Evolutionary conservation across 2,113 vertebrate species (phyloP), one percentile per base, ranked within the genome.

Genomic region (Platycercus adscitus): DNA sequence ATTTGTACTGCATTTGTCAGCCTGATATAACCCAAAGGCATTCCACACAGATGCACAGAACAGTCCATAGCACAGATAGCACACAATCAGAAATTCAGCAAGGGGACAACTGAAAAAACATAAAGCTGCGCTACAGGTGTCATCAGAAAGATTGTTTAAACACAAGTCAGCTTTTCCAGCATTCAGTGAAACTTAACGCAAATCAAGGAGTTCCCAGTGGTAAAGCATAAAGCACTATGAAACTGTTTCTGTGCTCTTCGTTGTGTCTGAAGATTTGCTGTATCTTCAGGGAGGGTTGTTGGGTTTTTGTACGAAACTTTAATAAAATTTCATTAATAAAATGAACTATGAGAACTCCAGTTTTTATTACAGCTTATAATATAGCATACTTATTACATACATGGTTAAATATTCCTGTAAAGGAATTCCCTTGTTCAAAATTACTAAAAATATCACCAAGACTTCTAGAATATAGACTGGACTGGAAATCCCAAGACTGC

Each of bases 191-290:
- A 50, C 10, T 53, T 19, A 80, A 44, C 3, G 8, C 25, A 79
- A 70, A 81, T 0, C 12, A 61, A 58, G 12, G 4, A 7, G 6
- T 2, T 81, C 26, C 24, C 81, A 70, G 7, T 3, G 6, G 29
- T 61, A 80, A 72, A 66, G 21, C 4, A 0, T 2, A 72, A 35
- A 10, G 28, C 0, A 0, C 7, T 24, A 46, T 10, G 76, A 72
- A 76, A 68, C 13, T 5, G 5, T 13, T 12, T 25, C 7, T 25
- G 13, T 2, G 0, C 18, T 73, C 31, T 56, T 72, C 10, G 3
- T 8, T 31, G 29, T 13, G 6, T 43, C 41, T 37, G 8, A 56
- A 73, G 16, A 64, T 13, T 26, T 60, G 15, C 11, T 78, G 7
- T 6, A 46, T 56, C 28, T 14, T 25, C 29, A 12, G 10, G 23